A percentile compares a stretch with the other conserved stretches of the same genome.
phyloP scores from a whole-genome alignment of 2,888 invertebrate genomes.

The Mystacides longicornis region DNA sequence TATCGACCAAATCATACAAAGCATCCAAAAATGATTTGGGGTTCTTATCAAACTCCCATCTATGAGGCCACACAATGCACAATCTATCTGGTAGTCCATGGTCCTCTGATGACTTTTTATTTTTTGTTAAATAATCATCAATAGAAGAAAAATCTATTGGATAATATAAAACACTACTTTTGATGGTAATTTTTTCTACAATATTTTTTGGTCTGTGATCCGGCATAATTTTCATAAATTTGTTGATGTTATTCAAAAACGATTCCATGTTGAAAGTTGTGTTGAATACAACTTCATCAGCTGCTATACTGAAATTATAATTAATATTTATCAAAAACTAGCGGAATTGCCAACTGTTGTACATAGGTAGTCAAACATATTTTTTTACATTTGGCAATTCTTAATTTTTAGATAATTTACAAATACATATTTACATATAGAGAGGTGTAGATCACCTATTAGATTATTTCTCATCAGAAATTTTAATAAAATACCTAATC shows the following conservation, averaged over 20 bases:
- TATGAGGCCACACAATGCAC: slow-evolving; percentile 66
- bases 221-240: slow-evolving; percentile 57
- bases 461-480: no score
- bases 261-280: slow-evolving; percentile 61
- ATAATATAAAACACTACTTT: slow-evolving; percentile 57
- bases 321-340: no score
- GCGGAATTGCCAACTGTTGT: no score
- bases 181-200: slow-evolving; percentile 46
- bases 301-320: slow-evolving; percentile 48
- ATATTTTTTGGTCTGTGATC: slow-evolving; percentile 54
- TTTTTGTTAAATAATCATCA: slow-evolving; percentile 6
- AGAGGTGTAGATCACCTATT: no score
- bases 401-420: no score
- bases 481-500: no score
- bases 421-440: no score
- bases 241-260: slow-evolving; percentile 53
- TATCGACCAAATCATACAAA: slow-evolving; percentile 42
- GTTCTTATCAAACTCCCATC: slow-evolving; percentile 74
- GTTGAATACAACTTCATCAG: slow-evolving; percentile 63
- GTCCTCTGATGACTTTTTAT: slow-evolving; percentile 1
- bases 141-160: slow-evolving; percentile 42
- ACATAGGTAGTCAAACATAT: no score
- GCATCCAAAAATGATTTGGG: slow-evolving; percentile 57
- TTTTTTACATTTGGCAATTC: no score
- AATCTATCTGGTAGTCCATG: slow-evolving; percentile 30